Base-by-base conservation (phyloP, 2,888 invertebrate species). In the Xestoiulus laeticollis region DNA sequence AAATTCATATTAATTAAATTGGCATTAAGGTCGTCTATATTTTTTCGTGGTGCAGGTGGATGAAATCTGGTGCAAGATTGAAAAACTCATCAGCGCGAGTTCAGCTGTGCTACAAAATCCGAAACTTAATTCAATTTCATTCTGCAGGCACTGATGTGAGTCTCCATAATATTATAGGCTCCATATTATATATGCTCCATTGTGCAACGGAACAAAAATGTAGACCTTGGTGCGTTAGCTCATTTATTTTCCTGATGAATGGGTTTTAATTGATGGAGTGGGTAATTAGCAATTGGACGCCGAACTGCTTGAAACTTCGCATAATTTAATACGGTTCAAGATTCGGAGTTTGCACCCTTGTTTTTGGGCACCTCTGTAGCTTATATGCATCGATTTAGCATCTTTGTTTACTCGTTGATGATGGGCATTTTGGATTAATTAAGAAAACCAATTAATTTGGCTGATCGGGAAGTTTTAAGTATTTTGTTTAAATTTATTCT, bases 231-330 rank as follows among this genome's bases (percentile, higher is more conserved):
- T 12, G 14, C 59, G 26, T 38, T 22, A 30, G 85, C 30, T 44
- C 85, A 85, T 85, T 85, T 85, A 44, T 85, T 85, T 44, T 85
- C 85, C 38, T 44, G 85, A 85, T 85, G 38, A 85, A 85, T 85
- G 38, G 30, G 38, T 85, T 48, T 85, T 85, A 85, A 85, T 85
- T 85, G 85, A 85, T 85, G 85, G 85, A 85, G 85, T 85, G 48
- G 48, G 85, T 85, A 85, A 85, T 85, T 85, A 85, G 85, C 38
- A 85, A 85, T 85, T 85, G 85, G 48, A 48, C 85, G 48, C 48
- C 85, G 19, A 48, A 48, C 48, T 38, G 48, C 85, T 85, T 85
- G 85, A 85, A 59, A 59, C 59, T 59, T 59, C 59, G 59, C 59
- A 59, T 59, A 59, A 59, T 59, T 59, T 59, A 84, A 84, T 38